These are phyloP conservation scores for Darevskia nairensis DNA, from an alignment of 2,797 vertebrate species.

Conservation along the genomic window DNA sequence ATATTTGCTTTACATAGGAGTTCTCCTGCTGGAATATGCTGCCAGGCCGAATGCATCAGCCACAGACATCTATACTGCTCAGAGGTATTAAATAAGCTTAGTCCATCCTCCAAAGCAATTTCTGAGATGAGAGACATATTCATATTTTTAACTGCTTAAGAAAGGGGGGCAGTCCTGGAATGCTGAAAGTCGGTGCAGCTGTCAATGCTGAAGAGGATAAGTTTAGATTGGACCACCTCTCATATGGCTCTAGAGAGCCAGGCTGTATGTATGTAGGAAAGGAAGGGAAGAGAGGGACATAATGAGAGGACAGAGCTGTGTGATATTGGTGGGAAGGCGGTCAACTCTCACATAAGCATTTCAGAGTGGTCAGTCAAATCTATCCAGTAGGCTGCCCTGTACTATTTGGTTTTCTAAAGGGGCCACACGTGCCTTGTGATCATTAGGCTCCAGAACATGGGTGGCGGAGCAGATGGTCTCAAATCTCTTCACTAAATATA, in stretches of 20 bases:
- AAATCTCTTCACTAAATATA: not conserved
- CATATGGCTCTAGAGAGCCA: not conserved
- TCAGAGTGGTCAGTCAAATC: too few species aligned
- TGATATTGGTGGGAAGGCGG: not conserved
- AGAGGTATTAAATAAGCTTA: constrained; percentile 71
- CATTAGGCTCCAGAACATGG: not conserved
- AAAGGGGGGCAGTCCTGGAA: not conserved
- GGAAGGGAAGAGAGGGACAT: not conserved
- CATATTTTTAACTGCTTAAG: not conserved
- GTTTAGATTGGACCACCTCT: not conserved
- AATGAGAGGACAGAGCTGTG: not conserved
- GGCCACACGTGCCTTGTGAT: too few species aligned
- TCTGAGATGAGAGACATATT: too few species aligned
- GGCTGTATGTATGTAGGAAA: not conserved
- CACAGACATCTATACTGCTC: constrained; percentile 74
- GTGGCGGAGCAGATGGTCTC: not conserved
- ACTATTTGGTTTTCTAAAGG: not conserved
- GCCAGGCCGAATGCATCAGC: constrained; percentile 75
- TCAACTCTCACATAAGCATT: too few species aligned
- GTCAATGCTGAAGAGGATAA: not conserved
- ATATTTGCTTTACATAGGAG: constrained; percentile 68
- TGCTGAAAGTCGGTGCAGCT: not conserved
- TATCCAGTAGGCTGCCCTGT: not conserved
- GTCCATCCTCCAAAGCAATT: fast-evolving
- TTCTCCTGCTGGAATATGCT: constrained; percentile 82